Percentiles rank a stretch among this genome's conserved stretches.
Evolutionary conservation across 2,113 vertebrate species (phyloP).

Genomic region (Prionailurus bengalensis): DNA sequence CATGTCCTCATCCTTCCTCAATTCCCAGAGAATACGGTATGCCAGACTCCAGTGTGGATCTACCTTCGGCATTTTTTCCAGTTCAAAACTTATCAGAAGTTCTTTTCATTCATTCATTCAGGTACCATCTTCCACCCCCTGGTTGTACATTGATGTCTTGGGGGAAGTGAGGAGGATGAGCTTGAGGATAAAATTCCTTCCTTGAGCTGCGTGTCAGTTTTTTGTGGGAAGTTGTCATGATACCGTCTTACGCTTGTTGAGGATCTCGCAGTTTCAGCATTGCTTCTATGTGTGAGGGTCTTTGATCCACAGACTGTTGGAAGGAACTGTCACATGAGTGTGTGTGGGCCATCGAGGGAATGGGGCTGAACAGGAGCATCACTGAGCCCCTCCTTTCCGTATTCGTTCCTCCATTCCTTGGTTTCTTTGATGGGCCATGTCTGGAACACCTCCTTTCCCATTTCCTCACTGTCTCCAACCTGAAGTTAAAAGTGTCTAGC

Average conservation of each 20-base stretch:
- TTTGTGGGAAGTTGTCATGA: not conserved
- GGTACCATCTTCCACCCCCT: not conserved
- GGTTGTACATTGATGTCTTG: not conserved
- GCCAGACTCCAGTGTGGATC: not conserved
- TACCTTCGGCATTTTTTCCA: not conserved
- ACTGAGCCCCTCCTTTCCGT: not conserved
- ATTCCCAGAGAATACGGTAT: not conserved
- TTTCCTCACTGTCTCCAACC: not conserved
- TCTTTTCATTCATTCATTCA: not conserved
- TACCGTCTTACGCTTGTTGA: not conserved
- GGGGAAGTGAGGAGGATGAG: not conserved
- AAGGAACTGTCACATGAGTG: not conserved
- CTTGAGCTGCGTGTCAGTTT: not conserved
- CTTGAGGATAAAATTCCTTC: not conserved
- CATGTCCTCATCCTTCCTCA: not conserved
- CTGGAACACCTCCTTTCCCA: not conserved
- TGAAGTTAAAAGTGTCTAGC: constrained; percentile 37
- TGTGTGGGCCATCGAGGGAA: not conserved
- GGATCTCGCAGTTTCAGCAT: not conserved
- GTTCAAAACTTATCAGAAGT: not conserved
- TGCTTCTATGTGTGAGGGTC: fast-evolving
- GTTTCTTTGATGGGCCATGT: not conserved
- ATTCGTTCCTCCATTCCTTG: not conserved
- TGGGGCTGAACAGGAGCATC: fast-evolving
- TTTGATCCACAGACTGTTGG: not conserved